These are phyloP conservation scores for Euleptes europaea DNA, from an alignment of 2,113 vertebrate genomes.

Conservation along the genomic window DNA sequence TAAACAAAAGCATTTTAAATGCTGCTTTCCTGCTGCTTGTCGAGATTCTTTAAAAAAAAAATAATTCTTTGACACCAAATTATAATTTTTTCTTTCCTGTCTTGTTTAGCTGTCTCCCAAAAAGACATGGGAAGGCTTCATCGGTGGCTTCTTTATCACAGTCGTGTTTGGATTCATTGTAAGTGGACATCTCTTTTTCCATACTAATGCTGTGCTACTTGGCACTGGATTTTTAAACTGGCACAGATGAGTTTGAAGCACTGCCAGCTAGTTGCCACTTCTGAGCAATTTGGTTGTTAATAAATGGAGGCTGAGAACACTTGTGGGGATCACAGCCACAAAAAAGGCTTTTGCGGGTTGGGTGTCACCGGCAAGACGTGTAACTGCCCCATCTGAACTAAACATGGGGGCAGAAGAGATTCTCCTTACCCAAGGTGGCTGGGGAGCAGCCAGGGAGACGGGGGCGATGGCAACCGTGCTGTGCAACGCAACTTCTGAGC, in stretches of 20 bases:
- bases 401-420: not conserved
- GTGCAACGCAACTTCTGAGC: too few species aligned
- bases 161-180: conserved; percentile 95
- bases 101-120: conserved; percentile 90
- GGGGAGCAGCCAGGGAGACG: not conserved
- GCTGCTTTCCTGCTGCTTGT: not conserved
- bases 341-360: not conserved
- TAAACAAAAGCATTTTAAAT: not conserved
- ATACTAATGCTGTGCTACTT: conserved; percentile 3
- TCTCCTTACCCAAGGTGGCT: too few species aligned
- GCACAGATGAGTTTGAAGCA: conserved; percentile 8
- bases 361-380: not conserved
- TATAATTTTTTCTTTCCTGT: not conserved
- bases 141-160: conserved; percentile 94
- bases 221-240: not conserved
- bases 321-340: not conserved
- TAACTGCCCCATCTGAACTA: not conserved
- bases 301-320: not conserved
- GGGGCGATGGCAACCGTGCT: not conserved
- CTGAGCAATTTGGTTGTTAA: not conserved
- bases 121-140: conserved; percentile 99
- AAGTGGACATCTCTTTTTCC: conserved; percentile 72
- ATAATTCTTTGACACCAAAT: not conserved
- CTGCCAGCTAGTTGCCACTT: conserved; percentile 23
- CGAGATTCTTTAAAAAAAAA: not conserved